Evolutionary conservation across 2,797 vertebrate species (phyloP).

Genomic region (Lepilemur septentrionalis): DNA sequence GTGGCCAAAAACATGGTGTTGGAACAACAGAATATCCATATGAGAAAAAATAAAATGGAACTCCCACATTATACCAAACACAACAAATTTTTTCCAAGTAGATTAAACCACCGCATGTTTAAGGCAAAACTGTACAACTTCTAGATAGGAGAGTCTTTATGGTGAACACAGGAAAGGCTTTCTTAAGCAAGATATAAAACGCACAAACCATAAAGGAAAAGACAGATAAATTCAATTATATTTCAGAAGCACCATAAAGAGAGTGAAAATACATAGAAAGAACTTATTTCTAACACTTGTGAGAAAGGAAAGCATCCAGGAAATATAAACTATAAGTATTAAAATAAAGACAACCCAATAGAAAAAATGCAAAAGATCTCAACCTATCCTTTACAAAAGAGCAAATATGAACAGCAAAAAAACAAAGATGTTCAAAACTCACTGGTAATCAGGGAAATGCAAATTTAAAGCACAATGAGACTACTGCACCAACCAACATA

Average conservation of each 20-base stretch:
- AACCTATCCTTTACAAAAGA: neutral
- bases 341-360: neutral
- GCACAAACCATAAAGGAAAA: neutral
- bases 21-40: neutral
- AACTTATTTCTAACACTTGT: neutral
- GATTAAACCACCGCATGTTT: neutral
- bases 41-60: neutral
- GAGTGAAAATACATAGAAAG: neutral
- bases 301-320: neutral
- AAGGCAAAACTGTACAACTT: neutral
- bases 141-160: neutral
- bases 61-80: neutral
- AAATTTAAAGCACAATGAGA: neutral
- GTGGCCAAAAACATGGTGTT: neutral
- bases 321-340: neutral
- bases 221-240: neutral
- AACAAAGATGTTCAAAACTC: neutral
- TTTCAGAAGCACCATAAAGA: neutral
- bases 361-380: neutral
- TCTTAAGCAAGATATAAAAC: slow-evolving; percentile 1
- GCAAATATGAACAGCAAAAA: neutral
- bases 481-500: neutral
- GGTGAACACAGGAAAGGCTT: neutral
- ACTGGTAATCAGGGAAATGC: neutral
- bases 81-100: neutral